phyloP scores from a whole-genome alignment of 1,140 invertebrate genomes.

The Marisa cornuarietis region DNA sequence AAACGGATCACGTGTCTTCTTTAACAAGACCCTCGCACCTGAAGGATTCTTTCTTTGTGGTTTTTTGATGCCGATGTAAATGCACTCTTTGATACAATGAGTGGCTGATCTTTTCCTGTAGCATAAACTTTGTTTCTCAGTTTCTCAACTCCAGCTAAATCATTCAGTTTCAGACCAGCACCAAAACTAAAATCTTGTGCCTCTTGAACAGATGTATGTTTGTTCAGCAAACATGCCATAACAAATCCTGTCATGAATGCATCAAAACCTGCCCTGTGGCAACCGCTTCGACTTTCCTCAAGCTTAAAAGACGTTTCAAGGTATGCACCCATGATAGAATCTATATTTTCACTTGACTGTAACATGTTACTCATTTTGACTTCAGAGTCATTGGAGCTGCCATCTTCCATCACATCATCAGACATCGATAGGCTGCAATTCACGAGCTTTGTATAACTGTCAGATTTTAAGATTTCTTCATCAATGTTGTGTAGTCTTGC shows the following conservation, averaged over 20 bases:
- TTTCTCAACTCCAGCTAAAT: slow-evolving; percentile 38
- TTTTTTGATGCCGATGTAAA: slow-evolving; percentile 59
- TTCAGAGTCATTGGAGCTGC: no score
- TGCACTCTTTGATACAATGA: slow-evolving; percentile 59
- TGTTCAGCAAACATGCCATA: slow-evolving; percentile 55
- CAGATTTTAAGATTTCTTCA: no score
- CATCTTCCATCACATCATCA: no score
- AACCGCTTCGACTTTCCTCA: slow-evolving; percentile 25
- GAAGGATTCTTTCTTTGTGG: slow-evolving; percentile 53
- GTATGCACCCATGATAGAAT: slow-evolving; percentile 8
- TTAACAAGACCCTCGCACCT: slow-evolving; percentile 7
- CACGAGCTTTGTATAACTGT: no score
- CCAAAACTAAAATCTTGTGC: slow-evolving; percentile 19
- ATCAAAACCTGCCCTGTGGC: slow-evolving; percentile 68
- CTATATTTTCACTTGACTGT: background rate
- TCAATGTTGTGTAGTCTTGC: no score
- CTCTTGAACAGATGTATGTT: slow-evolving; percentile 35
- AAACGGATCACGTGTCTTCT: no score
- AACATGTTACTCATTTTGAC: no score
- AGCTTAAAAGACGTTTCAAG: slow-evolving; percentile 14
- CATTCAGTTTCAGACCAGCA: slow-evolving; percentile 19
- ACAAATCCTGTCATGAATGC: slow-evolving; percentile 69
- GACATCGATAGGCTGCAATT: no score
- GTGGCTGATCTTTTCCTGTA: slow-evolving; percentile 63
- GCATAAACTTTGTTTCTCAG: slow-evolving; percentile 63